phyloP scores from a whole-genome alignment of 2,113 vertebrate genomes.

The Columba janthina region DNA sequence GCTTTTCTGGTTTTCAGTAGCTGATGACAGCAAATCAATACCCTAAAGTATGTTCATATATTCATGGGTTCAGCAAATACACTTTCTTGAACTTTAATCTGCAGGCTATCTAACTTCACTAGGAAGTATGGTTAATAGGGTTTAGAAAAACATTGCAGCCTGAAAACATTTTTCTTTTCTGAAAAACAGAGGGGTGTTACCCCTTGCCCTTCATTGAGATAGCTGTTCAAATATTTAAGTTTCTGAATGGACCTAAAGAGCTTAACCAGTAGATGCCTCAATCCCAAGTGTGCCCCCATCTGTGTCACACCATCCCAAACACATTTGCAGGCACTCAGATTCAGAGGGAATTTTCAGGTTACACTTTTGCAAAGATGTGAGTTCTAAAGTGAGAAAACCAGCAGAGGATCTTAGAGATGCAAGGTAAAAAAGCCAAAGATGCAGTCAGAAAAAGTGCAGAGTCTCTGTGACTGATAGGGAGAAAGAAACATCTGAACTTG shows the following conservation, averaged over 20 bases:
- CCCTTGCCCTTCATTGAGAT: slow-evolving; percentile 36
- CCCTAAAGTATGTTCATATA: background rate
- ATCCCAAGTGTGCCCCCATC: background rate
- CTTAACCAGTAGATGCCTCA: background rate
- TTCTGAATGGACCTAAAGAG: slow-evolving; percentile 9
- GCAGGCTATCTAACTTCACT: background rate
- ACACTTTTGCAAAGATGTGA: background rate
- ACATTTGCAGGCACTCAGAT: background rate
- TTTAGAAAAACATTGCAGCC: background rate
- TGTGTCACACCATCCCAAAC: background rate
- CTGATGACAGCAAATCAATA: slow-evolving; percentile 20
- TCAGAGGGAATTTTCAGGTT: background rate
- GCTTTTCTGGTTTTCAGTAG: background rate
- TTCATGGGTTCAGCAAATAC: slow-evolving; percentile 10
- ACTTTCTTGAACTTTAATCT: slow-evolving; percentile 40
- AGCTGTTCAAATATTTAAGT: slow-evolving; percentile 65
- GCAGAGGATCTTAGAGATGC: background rate
- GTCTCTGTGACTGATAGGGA: background rate
- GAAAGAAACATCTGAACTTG: background rate
- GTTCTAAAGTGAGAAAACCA: background rate
- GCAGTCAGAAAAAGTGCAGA: background rate
- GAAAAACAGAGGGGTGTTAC: slow-evolving; percentile 10
- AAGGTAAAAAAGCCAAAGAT: background rate
- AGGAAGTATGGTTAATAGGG: background rate
- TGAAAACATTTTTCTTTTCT: slow-evolving; percentile 54